Conservation (phyloP, 2,113 vertebrate genomes). For the Podiceps cristatus region DNA sequence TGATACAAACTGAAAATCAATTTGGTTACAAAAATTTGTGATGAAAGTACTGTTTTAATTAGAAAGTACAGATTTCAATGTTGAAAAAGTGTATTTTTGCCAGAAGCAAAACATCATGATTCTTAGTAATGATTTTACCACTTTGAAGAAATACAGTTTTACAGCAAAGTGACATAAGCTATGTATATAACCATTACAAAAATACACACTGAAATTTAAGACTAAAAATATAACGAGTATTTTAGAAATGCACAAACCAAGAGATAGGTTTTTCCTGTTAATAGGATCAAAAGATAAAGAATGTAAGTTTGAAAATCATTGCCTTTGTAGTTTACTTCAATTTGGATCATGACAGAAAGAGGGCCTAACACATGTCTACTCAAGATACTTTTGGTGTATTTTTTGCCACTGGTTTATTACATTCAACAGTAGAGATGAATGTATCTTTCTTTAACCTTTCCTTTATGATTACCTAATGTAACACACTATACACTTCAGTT, state of each 20-base stretch:
- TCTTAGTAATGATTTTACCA: neutral
- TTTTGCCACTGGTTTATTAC: neutral
- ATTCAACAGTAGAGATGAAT: neutral
- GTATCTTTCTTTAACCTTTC: neutral
- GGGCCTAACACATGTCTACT: neutral
- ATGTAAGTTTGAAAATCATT: neutral
- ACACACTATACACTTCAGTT: neutral
- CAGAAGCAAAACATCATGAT: neutral
- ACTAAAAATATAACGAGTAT: neutral
- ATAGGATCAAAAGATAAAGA: neutral
- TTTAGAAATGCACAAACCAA: neutral
- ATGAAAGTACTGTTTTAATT: neutral
- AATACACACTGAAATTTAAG: neutral
- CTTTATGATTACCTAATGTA: neutral
- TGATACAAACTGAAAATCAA: neutral
- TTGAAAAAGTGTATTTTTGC: neutral
- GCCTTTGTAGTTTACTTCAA: neutral
- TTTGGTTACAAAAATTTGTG: neutral
- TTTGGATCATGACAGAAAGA: neutral
- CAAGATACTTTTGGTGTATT: neutral
- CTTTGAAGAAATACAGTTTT: neutral
- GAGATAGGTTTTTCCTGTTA: neutral
- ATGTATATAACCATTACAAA: neutral
- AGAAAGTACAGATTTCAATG: neutral
- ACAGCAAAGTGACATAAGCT: neutral